Evolutionary conservation across 2,888 invertebrate genomes (phyloP).

Genomic region (Odontocolon sp.): DNA sequence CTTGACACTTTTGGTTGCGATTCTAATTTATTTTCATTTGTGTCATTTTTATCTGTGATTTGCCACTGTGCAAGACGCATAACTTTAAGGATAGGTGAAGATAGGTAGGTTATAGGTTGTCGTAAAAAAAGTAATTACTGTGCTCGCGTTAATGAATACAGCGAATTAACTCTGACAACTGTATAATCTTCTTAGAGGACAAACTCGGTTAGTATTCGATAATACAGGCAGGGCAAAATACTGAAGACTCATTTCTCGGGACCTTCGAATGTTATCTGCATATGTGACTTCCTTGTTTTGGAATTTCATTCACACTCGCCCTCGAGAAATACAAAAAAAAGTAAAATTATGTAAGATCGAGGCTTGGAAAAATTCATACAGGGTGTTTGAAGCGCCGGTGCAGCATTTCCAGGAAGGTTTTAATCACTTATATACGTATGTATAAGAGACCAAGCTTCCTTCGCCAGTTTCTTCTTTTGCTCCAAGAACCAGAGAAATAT

Average conservation of each 20-base stretch:
- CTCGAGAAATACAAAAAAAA: slow-evolving; percentile 8
- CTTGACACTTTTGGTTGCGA: too few species aligned
- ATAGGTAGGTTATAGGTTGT: background rate
- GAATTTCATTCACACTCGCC: slow-evolving; percentile 2
- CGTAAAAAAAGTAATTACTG: background rate
- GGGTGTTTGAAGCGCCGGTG: background rate
- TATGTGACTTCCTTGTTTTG: slow-evolving; percentile 19
- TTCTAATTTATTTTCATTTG: too few species aligned
- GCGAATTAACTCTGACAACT: too few species aligned
- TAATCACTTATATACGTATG: slow-evolving; percentile 19
- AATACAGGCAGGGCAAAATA: slow-evolving; percentile 9
- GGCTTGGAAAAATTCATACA: slow-evolving; percentile 11
- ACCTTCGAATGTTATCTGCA: slow-evolving; percentile 9
- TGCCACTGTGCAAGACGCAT: too few species aligned
- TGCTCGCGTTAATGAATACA: too few species aligned
- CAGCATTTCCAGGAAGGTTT: slow-evolving; percentile 46
- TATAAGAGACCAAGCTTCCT: slow-evolving; percentile 8
- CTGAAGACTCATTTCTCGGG: background rate
- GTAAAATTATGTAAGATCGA: background rate
- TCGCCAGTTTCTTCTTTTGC: slow-evolving; percentile 22
- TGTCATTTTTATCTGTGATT: too few species aligned
- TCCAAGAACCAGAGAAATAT: slow-evolving; percentile 11
- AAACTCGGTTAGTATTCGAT: background rate
- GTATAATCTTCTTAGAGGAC: background rate
- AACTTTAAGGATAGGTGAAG: too few species aligned